A percentile compares a stretch with the other conserved stretches of the same genome.
Evolutionary conservation across 2,888 invertebrate species (phyloP).

Genomic region (Latrodectus elegans): DNA sequence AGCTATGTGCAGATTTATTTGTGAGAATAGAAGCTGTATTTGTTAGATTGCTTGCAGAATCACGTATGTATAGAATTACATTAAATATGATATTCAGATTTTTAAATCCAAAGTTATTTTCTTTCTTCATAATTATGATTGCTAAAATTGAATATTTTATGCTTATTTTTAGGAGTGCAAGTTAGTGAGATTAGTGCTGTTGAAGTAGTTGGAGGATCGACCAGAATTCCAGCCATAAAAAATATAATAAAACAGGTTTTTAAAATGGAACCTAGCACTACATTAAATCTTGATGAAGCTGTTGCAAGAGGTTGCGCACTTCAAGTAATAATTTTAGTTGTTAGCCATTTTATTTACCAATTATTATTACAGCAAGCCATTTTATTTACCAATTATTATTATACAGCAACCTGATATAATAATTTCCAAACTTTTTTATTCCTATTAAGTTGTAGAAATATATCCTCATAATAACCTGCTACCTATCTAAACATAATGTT

Average conservation of each 20-base stretch:
- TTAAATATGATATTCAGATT: too few relatives aligned
- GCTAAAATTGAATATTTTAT: not conserved
- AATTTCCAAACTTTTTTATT: too few relatives aligned
- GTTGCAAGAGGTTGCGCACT: conserved; percentile 96
- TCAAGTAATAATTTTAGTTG: conserved; percentile 73
- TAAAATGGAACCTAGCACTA: conserved; percentile 90
- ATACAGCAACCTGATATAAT: too few relatives aligned
- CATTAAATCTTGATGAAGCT: conserved; percentile 96
- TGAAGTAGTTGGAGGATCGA: conserved; percentile 96
- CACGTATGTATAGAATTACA: conserved; percentile 77
- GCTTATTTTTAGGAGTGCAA: conserved; percentile 80
- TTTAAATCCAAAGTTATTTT: too few relatives aligned
- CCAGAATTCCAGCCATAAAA: conserved; percentile 90
- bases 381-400: too few relatives aligned
- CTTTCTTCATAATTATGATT: not conserved
- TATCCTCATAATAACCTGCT: too few relatives aligned
- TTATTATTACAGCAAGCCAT: too few relatives aligned
- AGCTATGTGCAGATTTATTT: conserved; percentile 66
- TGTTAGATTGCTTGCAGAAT: conserved; percentile 84
- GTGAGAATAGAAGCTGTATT: conserved; percentile 81
- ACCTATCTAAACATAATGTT: too few relatives aligned
- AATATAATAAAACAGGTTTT: conserved; percentile 76
- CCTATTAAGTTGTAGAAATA: too few relatives aligned
- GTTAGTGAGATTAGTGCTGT: conserved; percentile 92
- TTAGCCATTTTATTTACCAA: too few relatives aligned